Evolutionary conservation across 1,140 invertebrate species (phyloP), one percentile per base, ranked within the genome.

Genomic region (Agrypnia vestita): DNA sequence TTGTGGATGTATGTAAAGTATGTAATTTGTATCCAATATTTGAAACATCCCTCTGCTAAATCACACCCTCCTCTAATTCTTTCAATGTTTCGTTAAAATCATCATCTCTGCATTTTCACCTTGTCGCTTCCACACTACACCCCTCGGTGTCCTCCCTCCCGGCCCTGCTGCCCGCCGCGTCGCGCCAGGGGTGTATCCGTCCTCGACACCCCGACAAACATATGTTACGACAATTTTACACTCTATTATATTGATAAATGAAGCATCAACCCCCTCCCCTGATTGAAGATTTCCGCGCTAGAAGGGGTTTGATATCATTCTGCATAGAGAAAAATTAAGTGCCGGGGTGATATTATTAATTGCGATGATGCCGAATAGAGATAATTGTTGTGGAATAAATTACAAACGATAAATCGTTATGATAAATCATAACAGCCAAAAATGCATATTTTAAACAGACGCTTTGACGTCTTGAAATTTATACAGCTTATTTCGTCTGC

Each of bases 181-280:
- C 64, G 46, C 64, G 21, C 64, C 46, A 62, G 56, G 73, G 73
- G 73, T 75, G 73, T 43, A 59, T 21, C 51, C 53, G 35, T 49
- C 35, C 75, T 35, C 25, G 61, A 80, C 75, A 64, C 69, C 21
- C 76, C 78, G 79, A 80, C 79, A 83, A 79, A 83, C 82, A 83
- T 83, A 83, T 83, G 82, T 83, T 80, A 76, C 79, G 76, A 83
- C 82, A 80, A 83, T 83, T 83, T 83, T 79, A 83, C 82, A 83
- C 82, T 83, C 82, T 80, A 83, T 83, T 83, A 83, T 83, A 80
- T 80, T 83, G 82, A 83, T 83, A 83, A 83, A 83, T 80, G 79
- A 80, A 80, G 82, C 82, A 83, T 83, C 79, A 53, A 75, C 79
- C 79, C 76, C 76, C 21, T 35, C 25, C 25, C 25, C 25, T 6